These are phyloP conservation scores for Collichthys lucidus DNA, from an alignment of 2,113 vertebrate species.

Conservation along the genomic window DNA sequence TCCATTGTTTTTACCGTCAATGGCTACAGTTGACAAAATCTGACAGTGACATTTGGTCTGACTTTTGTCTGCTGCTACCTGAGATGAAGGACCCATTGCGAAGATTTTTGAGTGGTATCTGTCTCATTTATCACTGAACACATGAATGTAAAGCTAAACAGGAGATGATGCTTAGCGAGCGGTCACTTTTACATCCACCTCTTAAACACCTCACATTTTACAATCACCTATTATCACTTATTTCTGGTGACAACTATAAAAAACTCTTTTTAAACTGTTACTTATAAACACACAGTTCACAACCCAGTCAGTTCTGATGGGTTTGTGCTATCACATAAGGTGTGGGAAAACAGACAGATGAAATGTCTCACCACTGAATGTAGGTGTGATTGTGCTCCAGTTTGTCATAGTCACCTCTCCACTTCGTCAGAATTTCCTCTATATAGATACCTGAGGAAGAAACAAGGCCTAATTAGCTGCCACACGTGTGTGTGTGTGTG, in stretches of 20 bases:
- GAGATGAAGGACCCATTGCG: not conserved
- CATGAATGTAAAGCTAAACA: not conserved
- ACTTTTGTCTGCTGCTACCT: not conserved
- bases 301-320: not conserved
- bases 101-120: too few species aligned
- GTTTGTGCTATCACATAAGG: not conserved
- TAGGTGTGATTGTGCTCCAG: conserved; percentile 99
- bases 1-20: too few species aligned
- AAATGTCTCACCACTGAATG: conserved; percentile 93
- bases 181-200: not conserved
- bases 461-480: conserved; percentile 21
- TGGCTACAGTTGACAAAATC: not conserved
- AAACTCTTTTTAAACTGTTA: not conserved
- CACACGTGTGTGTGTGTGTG: not conserved
- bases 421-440: conserved; percentile 97
- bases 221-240: not conserved
- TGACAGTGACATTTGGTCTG: not conserved
- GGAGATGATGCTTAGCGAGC: not conserved
- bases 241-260: not conserved
- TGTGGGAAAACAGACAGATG: not conserved
- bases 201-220: not conserved
- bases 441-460: conserved; percentile 91
- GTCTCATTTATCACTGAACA: too few species aligned
- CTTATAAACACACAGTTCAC: not conserved
- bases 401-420: conserved; percentile 97